Evolutionary conservation across 2,888 invertebrate genomes (phyloP), one percentile per base, ranked within the genome.

Genomic region (Catotricha subobsoleta): DNA sequence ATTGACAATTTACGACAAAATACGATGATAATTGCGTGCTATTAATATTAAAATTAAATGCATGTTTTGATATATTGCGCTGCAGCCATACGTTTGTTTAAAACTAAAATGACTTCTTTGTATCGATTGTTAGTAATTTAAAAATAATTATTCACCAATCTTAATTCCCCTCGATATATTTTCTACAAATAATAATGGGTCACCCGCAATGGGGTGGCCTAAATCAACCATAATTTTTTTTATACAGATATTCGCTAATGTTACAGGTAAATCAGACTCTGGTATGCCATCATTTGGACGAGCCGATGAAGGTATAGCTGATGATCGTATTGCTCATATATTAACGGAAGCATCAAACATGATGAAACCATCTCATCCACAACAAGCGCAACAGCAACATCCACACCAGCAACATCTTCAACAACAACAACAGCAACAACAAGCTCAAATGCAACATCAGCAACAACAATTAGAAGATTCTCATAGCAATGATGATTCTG

Each of bases 261-360:
- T 43, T 47, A 27, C 44, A 40, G 45, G 40, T 49, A n/a, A 46
- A 31, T 12, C 83, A 73, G 87, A 88, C 61, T 79, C 83, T 50
- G 76, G 76, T 45, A 72, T 82, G 59, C 76, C 83, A 41, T 74
- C 78, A 23, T 86, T 82, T 58, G 79, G 79, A 40, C 72, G 83
- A 45, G 69, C 79, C 35, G 80, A 81, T 40, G 73, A 80, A 58
- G 27, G 31, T 12, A 74, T 78, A 52, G 86, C 86, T 21, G 94
- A 95, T 56, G 94, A 95, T 54, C 72, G 94, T 47, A 79, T 95
- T 48, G 84, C 82, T 38, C 91, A 91, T 62, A 92, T 95, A 57
- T 74, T 95, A 44, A 84, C 73, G 55, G 94, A 95, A 57, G 91
- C 94, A 18, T 84, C 87, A 40, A 83, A 86, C 52, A 74, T 90